These are phyloP conservation scores for Paramormyrops hopkinsi DNA, from an alignment of 2,797 vertebrate genomes.

Conservation along the genomic window DNA sequence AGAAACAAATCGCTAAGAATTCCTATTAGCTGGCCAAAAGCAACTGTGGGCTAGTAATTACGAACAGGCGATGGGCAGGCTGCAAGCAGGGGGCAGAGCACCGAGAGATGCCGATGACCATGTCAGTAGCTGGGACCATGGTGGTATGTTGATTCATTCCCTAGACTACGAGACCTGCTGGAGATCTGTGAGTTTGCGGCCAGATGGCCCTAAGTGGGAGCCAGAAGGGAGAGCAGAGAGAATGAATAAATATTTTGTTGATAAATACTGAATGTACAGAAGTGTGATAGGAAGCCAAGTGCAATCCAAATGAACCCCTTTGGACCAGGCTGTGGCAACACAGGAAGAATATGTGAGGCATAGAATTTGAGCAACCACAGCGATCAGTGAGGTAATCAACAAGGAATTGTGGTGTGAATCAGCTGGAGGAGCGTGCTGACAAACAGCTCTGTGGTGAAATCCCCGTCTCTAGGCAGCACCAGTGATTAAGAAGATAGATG, in stretches of 20 bases:
- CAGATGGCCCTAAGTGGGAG: neutral
- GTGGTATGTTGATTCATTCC: neutral
- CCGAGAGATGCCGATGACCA: neutral
- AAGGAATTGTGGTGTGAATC: neutral
- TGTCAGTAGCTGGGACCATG: neutral
- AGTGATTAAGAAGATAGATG: neutral
- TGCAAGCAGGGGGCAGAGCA: neutral
- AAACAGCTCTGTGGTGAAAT: neutral
- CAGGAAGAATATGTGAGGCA: neutral
- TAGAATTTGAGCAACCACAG: neutral
- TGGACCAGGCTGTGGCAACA: neutral
- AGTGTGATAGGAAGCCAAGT: neutral
- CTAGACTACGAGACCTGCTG: neutral
- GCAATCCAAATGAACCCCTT: neutral
- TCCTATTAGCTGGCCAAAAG: neutral
- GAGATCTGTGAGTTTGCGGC: neutral
- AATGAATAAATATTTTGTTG: neutral
- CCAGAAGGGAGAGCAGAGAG: neutral
- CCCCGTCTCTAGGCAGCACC: neutral
- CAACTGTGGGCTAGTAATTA: neutral
- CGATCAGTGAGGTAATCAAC: neutral
- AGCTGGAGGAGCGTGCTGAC: neutral
- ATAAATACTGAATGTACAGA: conserved; percentile 4
- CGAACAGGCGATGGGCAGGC: neutral
- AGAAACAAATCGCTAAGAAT: neutral